Conservation (phyloP, 2,113 vertebrate species). For the Falco punctatus region DNA sequence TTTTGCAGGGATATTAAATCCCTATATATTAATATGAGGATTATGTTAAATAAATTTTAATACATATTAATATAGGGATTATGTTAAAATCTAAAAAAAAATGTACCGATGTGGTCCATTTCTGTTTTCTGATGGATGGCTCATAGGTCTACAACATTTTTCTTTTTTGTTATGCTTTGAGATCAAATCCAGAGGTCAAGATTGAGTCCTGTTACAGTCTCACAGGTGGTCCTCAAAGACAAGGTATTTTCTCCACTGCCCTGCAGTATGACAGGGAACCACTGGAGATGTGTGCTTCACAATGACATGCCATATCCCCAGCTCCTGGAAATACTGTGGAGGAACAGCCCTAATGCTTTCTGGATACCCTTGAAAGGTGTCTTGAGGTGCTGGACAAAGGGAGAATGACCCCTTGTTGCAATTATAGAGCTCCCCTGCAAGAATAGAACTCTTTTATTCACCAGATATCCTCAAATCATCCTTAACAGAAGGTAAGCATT, state of each 20-base stretch:
- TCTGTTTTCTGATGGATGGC: background rate
- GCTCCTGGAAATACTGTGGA: background rate
- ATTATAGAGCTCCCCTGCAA: background rate
- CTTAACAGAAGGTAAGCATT: background rate
- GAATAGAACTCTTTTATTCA: background rate
- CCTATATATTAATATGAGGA: background rate
- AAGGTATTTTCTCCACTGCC: background rate
- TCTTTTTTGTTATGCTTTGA: background rate
- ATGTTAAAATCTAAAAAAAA: background rate
- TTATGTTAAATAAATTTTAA: background rate
- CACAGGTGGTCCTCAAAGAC: background rate
- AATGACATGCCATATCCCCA: fast-evolving
- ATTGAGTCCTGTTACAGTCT: background rate
- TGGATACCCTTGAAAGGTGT: fast-evolving
- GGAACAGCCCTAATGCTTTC: background rate
- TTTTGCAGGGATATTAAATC: background rate
- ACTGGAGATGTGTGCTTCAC: background rate
- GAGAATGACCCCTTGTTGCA: background rate
- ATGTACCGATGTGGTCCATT: background rate
- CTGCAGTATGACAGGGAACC: background rate
- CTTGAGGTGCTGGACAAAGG: background rate
- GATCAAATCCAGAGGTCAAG: background rate
- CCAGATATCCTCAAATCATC: background rate
- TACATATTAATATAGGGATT: background rate
- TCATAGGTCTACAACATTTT: background rate